Evolutionary conservation across 2,888 invertebrate genomes (phyloP).

Genomic region (Anthrax anthrax): DNA sequence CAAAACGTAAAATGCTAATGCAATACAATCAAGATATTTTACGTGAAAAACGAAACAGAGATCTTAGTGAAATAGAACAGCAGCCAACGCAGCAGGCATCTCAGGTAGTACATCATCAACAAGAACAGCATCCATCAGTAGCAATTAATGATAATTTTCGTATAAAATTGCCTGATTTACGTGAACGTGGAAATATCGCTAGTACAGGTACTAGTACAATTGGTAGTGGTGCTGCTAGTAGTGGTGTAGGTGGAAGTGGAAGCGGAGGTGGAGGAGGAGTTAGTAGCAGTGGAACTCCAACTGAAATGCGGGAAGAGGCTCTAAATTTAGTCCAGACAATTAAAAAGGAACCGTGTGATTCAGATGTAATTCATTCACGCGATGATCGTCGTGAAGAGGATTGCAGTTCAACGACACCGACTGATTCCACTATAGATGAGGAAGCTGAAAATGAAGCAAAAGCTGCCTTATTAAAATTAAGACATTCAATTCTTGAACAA

Average conservation of each 20-base stretch:
- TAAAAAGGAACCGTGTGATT: conserved; percentile 13
- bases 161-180: conserved; percentile 10
- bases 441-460: conserved; percentile 16
- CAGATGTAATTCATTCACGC: conserved; percentile 4
- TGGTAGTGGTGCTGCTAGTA: no score
- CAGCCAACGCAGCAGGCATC: conserved; percentile 8
- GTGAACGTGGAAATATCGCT: background rate
- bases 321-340: conserved; percentile 28
- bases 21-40: conserved; percentile 28
- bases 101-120: background rate
- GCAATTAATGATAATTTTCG: conserved; percentile 10
- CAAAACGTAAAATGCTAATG: conserved; percentile 33
- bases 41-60: conserved; percentile 28
- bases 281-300: conserved; percentile 1
- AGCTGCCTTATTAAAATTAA: conserved; percentile 13
- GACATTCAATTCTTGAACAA: conserved; percentile 20
- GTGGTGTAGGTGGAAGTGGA: no score
- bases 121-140: conserved; percentile 2
- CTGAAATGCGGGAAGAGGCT: conserved; percentile 18
- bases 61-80: conserved; percentile 13
- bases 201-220: background rate
- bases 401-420: conserved; percentile 9
- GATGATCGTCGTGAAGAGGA: conserved; percentile 11
- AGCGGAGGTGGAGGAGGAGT: background rate
- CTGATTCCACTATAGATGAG: conserved; percentile 17